phyloP scores from a whole-genome alignment of 92 coral and sea anemone species.

The Porites lobata region DNA sequence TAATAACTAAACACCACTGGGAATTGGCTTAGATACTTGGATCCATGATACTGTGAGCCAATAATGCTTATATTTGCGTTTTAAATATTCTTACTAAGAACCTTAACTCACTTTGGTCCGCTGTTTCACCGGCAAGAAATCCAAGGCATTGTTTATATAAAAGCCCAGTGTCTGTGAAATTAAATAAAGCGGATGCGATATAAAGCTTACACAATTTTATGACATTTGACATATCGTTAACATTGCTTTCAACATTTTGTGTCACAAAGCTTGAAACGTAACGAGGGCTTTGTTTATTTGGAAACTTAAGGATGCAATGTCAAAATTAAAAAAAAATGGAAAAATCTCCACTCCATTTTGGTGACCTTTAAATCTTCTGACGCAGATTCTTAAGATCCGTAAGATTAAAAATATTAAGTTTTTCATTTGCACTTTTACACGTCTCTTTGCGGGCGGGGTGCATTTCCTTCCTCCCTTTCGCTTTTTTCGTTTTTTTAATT shows the following conservation, averaged over 20 bases:
- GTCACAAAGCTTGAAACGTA: conserved; percentile 22
- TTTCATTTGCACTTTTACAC: neutral
- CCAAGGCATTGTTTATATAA: conserved; percentile 2
- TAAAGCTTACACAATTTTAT: conserved; percentile 20
- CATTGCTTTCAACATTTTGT: conserved; percentile 11
- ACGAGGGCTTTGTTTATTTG: conserved; percentile 8
- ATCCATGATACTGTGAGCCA: neutral
- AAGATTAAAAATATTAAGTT: no score
- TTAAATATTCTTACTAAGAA: neutral
- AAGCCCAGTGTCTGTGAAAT: conserved; percentile 16
- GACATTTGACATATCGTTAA: conserved; percentile 42
- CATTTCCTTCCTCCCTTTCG: neutral
- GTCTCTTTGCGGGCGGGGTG: neutral
- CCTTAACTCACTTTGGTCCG: neutral
- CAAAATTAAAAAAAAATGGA: neutral
- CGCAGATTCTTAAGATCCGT: neutral
- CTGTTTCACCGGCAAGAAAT: neutral
- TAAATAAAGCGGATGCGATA: neutral
- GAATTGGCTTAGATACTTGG: conserved; percentile 34
- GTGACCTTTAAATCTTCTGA: neutral
- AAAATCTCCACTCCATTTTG: neutral
- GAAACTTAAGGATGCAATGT: neutral
- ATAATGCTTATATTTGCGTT: neutral
- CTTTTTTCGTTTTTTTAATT: neutral
- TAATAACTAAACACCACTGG: conserved; percentile 15